A percentile compares a stretch with the other conserved stretches of the same genome.
These are phyloP conservation scores for Turnix velox DNA, from an alignment of 2,113 vertebrate species.

Conservation along the genomic window DNA sequence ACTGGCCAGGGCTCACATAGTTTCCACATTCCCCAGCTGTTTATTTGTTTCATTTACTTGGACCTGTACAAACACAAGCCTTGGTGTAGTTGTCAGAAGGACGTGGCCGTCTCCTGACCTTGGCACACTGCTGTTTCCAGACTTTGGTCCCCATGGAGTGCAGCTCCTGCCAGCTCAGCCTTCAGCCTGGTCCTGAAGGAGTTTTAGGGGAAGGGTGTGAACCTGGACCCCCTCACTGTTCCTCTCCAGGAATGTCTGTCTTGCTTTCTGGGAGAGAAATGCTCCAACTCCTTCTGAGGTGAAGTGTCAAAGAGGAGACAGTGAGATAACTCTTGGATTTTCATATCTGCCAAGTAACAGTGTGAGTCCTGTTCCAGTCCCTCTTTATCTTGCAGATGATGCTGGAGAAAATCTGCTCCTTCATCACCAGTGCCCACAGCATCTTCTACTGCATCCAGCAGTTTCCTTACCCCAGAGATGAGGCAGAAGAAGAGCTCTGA, in stretches of 20 bases:
- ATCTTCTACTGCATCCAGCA: background rate
- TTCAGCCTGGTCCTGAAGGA: background rate
- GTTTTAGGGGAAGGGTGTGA: background rate
- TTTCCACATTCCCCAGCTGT: constrained; percentile 54
- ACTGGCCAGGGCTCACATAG: constrained; percentile 17
- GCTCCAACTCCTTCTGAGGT: background rate
- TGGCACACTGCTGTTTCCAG: background rate
- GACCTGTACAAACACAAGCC: background rate
- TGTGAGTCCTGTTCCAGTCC: background rate
- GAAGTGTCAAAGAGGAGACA: background rate
- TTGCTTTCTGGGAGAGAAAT: background rate
- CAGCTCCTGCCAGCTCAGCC: background rate
- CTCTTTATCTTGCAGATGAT: background rate
- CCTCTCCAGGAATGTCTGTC: background rate
- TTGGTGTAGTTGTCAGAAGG: background rate
- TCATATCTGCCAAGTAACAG: background rate
- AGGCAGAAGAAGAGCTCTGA: background rate
- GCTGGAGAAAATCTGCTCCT: background rate
- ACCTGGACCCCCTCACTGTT: rapidly evolving
- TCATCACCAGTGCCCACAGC: background rate
- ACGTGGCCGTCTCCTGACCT: background rate
- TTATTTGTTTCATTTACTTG: constrained; percentile 31
- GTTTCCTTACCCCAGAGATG: background rate
- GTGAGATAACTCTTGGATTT: background rate
- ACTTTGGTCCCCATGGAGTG: background rate